Conservation (phyloP, 2,888 invertebrate species). For the Cybosia mesomella region DNA sequence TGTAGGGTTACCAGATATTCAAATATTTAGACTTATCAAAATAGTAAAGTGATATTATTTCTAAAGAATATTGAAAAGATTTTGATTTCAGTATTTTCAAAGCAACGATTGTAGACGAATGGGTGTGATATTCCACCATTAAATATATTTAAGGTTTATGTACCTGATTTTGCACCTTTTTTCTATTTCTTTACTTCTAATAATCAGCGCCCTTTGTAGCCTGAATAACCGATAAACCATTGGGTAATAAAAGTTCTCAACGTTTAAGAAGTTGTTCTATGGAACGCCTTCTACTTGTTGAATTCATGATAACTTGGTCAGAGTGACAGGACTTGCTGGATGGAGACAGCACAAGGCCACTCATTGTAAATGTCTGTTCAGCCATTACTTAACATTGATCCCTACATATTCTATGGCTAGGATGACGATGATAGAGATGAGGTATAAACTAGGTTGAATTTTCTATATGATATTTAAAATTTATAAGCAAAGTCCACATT, state of each 20-base stretch:
- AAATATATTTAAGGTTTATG: too few relatives aligned
- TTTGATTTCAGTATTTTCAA: too few relatives aligned
- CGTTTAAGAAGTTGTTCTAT: neutral
- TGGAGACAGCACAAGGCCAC: neutral
- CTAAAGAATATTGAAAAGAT: too few relatives aligned
- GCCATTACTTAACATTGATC: too few relatives aligned
- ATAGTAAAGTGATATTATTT: neutral
- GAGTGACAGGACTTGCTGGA: too few relatives aligned
- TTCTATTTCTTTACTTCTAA: neutral
- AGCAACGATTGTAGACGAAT: too few relatives aligned
- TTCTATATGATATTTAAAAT: neutral
- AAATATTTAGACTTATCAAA: neutral
- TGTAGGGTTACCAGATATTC: constrained; percentile 35
- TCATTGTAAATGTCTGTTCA: neutral
- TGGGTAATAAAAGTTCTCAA: neutral
- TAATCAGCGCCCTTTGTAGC: neutral
- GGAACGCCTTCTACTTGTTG: neutral
- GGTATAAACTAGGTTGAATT: too few relatives aligned
- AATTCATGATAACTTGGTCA: too few relatives aligned
- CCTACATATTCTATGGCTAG: too few relatives aligned
- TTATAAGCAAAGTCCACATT: neutral
- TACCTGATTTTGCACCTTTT: too few relatives aligned
- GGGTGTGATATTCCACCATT: neutral
- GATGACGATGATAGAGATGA: too few relatives aligned
- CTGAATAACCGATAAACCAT: neutral